Conservation (phyloP, 2,113 vertebrate genomes). For the Agapornis roseicollis region DNA sequence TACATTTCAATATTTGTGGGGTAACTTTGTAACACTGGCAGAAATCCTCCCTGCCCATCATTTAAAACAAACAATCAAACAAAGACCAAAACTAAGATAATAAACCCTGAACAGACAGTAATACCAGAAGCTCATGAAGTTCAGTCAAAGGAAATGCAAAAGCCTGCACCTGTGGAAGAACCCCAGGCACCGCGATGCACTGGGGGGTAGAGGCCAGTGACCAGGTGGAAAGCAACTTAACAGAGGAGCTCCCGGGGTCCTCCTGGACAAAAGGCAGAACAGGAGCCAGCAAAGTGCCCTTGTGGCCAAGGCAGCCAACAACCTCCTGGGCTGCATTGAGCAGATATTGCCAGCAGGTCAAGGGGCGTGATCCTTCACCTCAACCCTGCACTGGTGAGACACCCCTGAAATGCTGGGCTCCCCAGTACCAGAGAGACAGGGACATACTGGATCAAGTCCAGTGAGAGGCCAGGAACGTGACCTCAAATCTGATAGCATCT, state of each 20-base stretch:
- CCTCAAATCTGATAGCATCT: neutral
- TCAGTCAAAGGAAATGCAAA: neutral
- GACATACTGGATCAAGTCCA: neutral
- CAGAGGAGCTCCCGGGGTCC: neutral
- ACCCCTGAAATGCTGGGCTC: neutral
- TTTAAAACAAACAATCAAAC: neutral
- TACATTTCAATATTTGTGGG: neutral
- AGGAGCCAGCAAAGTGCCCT: neutral
- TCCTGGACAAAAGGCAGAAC: neutral
- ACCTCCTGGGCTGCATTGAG: neutral
- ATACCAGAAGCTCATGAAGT: neutral
- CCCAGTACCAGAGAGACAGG: neutral
- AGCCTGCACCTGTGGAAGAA: neutral
- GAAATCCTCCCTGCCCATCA: neutral
- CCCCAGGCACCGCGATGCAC: neutral
- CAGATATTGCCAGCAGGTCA: neutral
- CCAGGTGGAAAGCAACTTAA: neutral
- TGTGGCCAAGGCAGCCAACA: neutral
- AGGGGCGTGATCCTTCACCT: neutral
- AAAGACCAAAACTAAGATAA: neutral
- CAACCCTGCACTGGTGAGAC: neutral
- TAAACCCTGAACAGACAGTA: neutral
- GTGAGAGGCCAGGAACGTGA: neutral
- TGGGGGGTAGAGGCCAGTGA: rapidly evolving
- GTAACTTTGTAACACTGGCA: neutral